Percentiles rank a stretch among this genome's conserved stretches.
Conservation (phyloP, 2,888 invertebrate genomes). For the Byasa hedistus region DNA sequence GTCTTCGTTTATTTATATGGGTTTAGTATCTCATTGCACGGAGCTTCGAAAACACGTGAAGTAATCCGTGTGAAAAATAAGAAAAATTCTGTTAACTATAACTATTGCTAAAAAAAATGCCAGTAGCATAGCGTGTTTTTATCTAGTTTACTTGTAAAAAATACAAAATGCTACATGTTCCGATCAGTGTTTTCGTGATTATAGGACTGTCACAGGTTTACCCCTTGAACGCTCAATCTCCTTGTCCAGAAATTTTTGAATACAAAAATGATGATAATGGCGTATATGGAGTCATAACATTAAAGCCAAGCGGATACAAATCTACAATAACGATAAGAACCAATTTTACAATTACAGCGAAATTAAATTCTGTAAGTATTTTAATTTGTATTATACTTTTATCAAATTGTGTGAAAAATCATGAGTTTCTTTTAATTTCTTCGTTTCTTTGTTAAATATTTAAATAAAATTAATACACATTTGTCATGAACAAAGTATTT, state of each 20-base stretch:
- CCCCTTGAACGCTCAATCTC: slow-evolving; percentile 45
- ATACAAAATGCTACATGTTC: slow-evolving; percentile 38
- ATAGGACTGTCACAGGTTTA: slow-evolving; percentile 43
- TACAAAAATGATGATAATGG: slow-evolving; percentile 50
- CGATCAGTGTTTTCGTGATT: slow-evolving; percentile 41
- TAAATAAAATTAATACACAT: no score
- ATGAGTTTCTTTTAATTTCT: no score
- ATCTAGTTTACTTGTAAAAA: slow-evolving; percentile 9
- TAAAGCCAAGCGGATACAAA: slow-evolving; percentile 47
- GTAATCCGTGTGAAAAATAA: slow-evolving; percentile 25
- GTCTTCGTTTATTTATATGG: slow-evolving; percentile 38
- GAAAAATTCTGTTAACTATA: slow-evolving; percentile 1
- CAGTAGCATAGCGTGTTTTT: slow-evolving; percentile 8
- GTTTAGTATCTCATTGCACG: slow-evolving; percentile 35
- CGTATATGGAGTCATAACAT: slow-evolving; percentile 50
- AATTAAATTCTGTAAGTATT: slow-evolving; percentile 51
- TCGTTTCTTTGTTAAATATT: no score
- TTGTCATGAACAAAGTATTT: no score
- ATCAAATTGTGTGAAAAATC: not conserved
- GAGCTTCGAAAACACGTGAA: slow-evolving; percentile 44
- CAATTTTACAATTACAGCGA: slow-evolving; percentile 57
- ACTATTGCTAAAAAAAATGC: slow-evolving; percentile 27
- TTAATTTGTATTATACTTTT: not conserved
- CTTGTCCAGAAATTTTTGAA: slow-evolving; percentile 59
- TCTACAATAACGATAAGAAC: slow-evolving; percentile 44